These are phyloP conservation scores for Trachythela sp. DNA, from an alignment of 64 coral and sea anemone genomes.

Conservation along the genomic window DNA sequence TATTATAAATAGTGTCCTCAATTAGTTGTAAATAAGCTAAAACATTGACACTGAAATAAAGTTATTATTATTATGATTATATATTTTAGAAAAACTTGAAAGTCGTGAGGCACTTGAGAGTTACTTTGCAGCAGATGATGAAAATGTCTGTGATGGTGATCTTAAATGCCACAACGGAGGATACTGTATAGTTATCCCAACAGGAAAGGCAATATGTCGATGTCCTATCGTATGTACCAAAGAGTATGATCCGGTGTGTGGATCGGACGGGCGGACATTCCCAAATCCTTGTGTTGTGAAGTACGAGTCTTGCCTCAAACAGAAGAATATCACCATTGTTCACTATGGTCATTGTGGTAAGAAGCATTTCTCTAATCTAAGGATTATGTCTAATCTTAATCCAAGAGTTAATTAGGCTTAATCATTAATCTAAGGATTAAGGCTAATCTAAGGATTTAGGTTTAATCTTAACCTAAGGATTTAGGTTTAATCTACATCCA, in stretches of 20 bases:
- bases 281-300: constrained; percentile 70
- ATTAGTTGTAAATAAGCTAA: background rate
- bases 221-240: constrained; percentile 56
- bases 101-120: background rate
- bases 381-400: too few species aligned
- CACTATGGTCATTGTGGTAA: constrained; percentile 80
- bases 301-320: constrained; percentile 53
- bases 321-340: constrained; percentile 57
- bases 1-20: too few species aligned
- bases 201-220: constrained; percentile 48
- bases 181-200: constrained; percentile 37
- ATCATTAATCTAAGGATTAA: too few species aligned
- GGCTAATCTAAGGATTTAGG: too few species aligned
- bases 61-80: background rate
- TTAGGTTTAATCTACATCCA: too few species aligned
- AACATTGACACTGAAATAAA: background rate
- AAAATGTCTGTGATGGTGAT: background rate
- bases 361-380: background rate
- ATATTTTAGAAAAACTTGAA: background rate
- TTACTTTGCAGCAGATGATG: background rate
- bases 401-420: too few species aligned
- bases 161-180: constrained; percentile 65
- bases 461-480: too few species aligned
- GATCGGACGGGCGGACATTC: constrained; percentile 67
- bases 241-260: constrained; percentile 77